Conservation (phyloP, 2,888 invertebrate species). For the Thalpophila matura region DNA sequence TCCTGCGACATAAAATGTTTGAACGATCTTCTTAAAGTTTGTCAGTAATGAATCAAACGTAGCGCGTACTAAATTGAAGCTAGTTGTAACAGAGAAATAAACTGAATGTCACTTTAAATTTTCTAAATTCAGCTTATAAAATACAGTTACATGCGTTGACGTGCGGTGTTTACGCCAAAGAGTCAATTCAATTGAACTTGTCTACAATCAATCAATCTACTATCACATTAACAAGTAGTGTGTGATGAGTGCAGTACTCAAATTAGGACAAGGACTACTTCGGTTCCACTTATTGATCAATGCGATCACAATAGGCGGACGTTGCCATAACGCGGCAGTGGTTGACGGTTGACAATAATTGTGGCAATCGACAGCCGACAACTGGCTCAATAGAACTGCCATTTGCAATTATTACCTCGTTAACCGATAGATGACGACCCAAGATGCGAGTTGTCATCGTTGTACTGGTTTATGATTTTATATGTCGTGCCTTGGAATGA, state of each 20-base stretch:
- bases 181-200: slow-evolving; percentile 37
- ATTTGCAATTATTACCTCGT: slow-evolving; percentile 60
- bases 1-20: slow-evolving; percentile 15
- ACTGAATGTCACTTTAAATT: neutral
- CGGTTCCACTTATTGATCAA: slow-evolving; percentile 79
- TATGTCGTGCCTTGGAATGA: slow-evolving; percentile 31
- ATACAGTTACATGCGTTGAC: neutral
- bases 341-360: slow-evolving; percentile 76
- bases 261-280: slow-evolving; percentile 81
- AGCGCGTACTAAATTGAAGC: neutral
- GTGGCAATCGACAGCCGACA: slow-evolving; percentile 73
- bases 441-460: slow-evolving; percentile 41
- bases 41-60: neutral
- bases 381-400: slow-evolving; percentile 64
- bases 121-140: neutral
- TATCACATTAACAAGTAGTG: slow-evolving; percentile 46
- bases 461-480: slow-evolving; percentile 40
- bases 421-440: slow-evolving; percentile 39
- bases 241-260: slow-evolving; percentile 62
- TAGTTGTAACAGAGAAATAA: neutral
- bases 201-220: slow-evolving; percentile 28
- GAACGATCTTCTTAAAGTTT: slow-evolving; percentile 26
- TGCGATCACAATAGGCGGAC: slow-evolving; percentile 86
- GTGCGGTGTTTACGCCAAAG: slow-evolving; percentile 4
- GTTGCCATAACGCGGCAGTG: slow-evolving; percentile 77